Conservation (phyloP, 1,140 invertebrate genomes). For the Drosophila sp. region DNA sequence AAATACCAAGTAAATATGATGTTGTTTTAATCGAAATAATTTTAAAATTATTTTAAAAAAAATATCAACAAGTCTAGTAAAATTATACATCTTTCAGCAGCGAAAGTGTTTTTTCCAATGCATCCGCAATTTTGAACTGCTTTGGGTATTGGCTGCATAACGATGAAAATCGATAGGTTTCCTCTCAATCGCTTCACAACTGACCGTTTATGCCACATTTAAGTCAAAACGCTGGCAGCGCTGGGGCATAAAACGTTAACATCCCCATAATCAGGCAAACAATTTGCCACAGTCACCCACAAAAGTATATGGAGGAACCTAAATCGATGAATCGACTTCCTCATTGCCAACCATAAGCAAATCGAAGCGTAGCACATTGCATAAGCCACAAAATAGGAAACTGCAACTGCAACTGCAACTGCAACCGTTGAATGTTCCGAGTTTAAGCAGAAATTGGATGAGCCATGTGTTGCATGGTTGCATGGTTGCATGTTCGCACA, state of each 20-base stretch:
- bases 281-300: conserved; percentile 79
- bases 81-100: neutral
- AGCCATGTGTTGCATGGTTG: conserved; percentile 35
- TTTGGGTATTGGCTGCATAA: conserved; percentile 17
- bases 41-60: too few species aligned
- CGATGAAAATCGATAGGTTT: neutral
- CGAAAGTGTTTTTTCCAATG: conserved; percentile 23
- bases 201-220: conserved; percentile 54
- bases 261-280: conserved; percentile 68
- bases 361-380: conserved; percentile 53
- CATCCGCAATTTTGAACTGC: neutral
- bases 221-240: conserved; percentile 44
- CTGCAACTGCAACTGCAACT: conserved; percentile 58
- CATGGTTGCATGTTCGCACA: conserved; percentile 15
- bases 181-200: neutral
- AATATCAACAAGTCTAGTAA: too few species aligned
- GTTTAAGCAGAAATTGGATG: conserved; percentile 54
- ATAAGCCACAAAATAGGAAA: conserved; percentile 57
- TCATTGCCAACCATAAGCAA: conserved; percentile 62
- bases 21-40: too few species aligned
- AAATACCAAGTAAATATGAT: too few species aligned
- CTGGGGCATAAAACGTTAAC: conserved; percentile 42
- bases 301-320: conserved; percentile 35
- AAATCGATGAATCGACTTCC: conserved; percentile 56
- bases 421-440: conserved; percentile 44